Evolutionary conservation across 2,797 vertebrate species (phyloP).

Genomic region (Phrynocephalus forsythii): DNA sequence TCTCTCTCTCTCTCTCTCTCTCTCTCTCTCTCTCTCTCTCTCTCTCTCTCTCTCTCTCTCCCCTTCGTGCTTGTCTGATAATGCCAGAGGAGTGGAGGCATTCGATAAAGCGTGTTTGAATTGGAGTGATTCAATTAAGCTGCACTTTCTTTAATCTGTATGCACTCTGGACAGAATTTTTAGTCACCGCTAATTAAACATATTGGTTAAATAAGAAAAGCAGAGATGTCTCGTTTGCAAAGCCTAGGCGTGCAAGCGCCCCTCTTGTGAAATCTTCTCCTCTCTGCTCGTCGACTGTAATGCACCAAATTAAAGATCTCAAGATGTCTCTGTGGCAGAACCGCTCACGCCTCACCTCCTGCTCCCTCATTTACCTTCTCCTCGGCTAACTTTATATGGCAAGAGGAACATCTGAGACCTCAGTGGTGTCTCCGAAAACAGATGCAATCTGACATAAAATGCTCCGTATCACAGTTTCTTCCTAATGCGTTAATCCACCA

Average conservation of each 20-base stretch:
- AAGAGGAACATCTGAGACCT: slow-evolving; percentile 9
- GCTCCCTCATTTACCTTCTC: slow-evolving; percentile 6
- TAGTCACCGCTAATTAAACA: slow-evolving; percentile 61
- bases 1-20: neutral
- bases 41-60: too few species aligned
- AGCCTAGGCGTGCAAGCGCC: neutral
- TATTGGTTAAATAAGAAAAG: slow-evolving; percentile 50
- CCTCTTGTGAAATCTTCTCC: slow-evolving; percentile 39
- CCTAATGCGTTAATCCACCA: neutral
- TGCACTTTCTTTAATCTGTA: slow-evolving; percentile 57
- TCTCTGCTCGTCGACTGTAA: slow-evolving; percentile 25
- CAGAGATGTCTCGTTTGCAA: slow-evolving; percentile 22
- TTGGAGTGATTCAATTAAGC: slow-evolving; percentile 64
- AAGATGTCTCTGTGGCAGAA: slow-evolving; percentile 22
- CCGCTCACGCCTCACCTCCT: slow-evolving; percentile 28
- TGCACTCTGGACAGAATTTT: slow-evolving; percentile 57
- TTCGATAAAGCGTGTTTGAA: slow-evolving; percentile 63
- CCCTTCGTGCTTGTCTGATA: slow-evolving; percentile 52
- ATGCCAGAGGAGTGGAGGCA: slow-evolving; percentile 43
- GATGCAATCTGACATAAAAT: neutral
- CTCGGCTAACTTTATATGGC: neutral
- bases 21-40: slow-evolving; percentile 9
- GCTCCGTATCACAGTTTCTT: neutral
- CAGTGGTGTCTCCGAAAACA: neutral
- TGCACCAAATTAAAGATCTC: neutral